Percentiles rank a stretch among this genome's conserved stretches.
phyloP scores from a whole-genome alignment of 2,888 invertebrate species.

The Tachina lurida region DNA sequence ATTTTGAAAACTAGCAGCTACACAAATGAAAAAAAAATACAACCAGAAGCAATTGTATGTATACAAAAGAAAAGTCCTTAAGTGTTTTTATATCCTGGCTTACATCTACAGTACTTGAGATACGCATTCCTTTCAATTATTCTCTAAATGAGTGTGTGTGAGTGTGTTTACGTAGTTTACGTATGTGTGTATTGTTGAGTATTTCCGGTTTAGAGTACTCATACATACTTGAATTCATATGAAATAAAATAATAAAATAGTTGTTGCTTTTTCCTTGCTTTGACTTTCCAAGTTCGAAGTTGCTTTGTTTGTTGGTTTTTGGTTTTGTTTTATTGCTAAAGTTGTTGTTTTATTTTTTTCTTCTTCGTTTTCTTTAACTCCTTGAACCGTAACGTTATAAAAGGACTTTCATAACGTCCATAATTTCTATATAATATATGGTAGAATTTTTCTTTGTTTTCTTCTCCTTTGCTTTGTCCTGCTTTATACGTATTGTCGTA shows the following conservation, averaged over 20 bases:
- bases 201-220: slow-evolving; percentile 45
- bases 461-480: neutral
- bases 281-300: slow-evolving; percentile 54
- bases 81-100: slow-evolving; percentile 67
- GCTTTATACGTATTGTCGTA: slow-evolving; percentile 41
- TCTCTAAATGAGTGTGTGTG: slow-evolving; percentile 4
- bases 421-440: slow-evolving; percentile 12
- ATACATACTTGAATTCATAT: slow-evolving; percentile 21
- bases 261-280: slow-evolving; percentile 49
- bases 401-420: slow-evolving; percentile 23
- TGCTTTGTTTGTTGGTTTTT: slow-evolving; percentile 19
- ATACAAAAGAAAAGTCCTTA: slow-evolving; percentile 63
- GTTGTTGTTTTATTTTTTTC: slow-evolving; percentile 3
- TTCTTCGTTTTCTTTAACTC: slow-evolving; percentile 29
- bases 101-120: slow-evolving; percentile 54
- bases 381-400: slow-evolving; percentile 62
- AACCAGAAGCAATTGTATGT: slow-evolving; percentile 35
- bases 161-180: neutral
- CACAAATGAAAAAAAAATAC: neutral
- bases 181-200: neutral
- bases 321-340: neutral
- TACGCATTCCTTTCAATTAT: slow-evolving; percentile 61
- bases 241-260: slow-evolving; percentile 57
- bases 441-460: slow-evolving; percentile 20
- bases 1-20: slow-evolving; percentile 19